Base-by-base conservation (phyloP, 1,140 invertebrate genomes). In the Mylabris phalerata region DNA sequence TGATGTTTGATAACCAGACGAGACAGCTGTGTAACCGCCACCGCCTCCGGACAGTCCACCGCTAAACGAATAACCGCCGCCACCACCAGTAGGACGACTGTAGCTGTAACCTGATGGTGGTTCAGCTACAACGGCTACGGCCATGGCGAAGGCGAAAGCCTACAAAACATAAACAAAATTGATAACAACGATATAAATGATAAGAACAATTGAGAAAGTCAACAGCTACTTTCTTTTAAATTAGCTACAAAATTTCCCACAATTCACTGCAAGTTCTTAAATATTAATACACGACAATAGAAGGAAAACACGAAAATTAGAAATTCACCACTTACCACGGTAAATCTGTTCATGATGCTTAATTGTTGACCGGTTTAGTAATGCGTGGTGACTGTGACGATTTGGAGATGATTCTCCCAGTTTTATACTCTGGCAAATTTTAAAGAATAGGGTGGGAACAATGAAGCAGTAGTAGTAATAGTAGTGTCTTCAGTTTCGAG, bases 11-110 rank as follows among this genome's bases (percentile, higher is more conserved):
- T 83, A 82, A 50, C 88, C 88, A 46, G 82, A 77, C 13, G 86
- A 84, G 1, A 89, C 88, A 43, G 83, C 80, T 58, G 79, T 79
- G 77, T 88, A 90, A 50, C 86, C 84, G 43, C 87, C 87, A 10
- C 87, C 85, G 41, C 82, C 80, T 3, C 78, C 77, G 59, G 66
- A 67, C 67, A 77, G 74, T 38, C 79, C 75, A 60, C 75, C 74
- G 56, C 75, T 73, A 55, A 72, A 70, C 51, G 60, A 66, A 60
- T 64, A 48, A 26, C 66, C 71, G 60, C 71, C 63, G 52, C 70
- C 68, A n/a, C 81, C 80, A 24, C 79, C 78, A 60, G 73, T 72
- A 59, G 80, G 82, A 55, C 82, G 79, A 60, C 73, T 80, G 75
- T 86, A 85, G 62, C 77, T 82, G 71, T 86, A 86, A 54, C 83